Percentiles rank a stretch among this genome's conserved stretches.
Conservation (phyloP, 2,888 invertebrate genomes). For the Alloplasta piceator region DNA sequence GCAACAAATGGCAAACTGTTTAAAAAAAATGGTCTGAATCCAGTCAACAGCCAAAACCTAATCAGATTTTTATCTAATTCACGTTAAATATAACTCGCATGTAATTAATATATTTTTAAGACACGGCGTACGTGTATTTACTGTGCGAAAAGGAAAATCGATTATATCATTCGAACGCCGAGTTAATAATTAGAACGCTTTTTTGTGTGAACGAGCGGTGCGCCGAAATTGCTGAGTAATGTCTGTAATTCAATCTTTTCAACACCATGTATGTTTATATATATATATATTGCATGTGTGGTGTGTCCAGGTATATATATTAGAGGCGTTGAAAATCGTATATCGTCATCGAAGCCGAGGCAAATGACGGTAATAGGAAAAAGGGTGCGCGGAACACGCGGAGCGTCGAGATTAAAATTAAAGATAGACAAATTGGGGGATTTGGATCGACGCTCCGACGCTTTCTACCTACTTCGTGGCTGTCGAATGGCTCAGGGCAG, state of each 20-base stretch:
- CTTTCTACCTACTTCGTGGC: conserved; percentile 3
- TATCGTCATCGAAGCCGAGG: conserved; percentile 36
- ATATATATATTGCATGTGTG: neutral
- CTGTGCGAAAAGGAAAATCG: conserved; percentile 16
- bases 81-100: neutral
- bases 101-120: conserved; percentile 26
- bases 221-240: conserved; percentile 59
- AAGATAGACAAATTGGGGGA: conserved; percentile 61
- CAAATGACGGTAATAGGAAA: conserved; percentile 48
- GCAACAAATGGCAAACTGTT: conserved; percentile 13
- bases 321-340: conserved; percentile 49
- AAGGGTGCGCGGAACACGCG: conserved; percentile 18
- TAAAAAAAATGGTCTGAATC: neutral
- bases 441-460: conserved; percentile 46
- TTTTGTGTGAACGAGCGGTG: conserved; percentile 42
- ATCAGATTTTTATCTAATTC: neutral
- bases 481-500: conserved; percentile 50
- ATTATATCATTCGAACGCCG: conserved; percentile 36
- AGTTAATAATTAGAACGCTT: conserved; percentile 53
- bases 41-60: neutral
- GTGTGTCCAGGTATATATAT: conserved; percentile 13
- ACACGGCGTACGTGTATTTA: neutral
- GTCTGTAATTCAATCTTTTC: conserved; percentile 58
- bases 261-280: conserved; percentile 11
- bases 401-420: conserved; percentile 50